Evolutionary conservation across 2,797 vertebrate genomes (phyloP), one percentile per base, ranked within the genome.

Genomic region (Oophaga sylvatica): DNA sequence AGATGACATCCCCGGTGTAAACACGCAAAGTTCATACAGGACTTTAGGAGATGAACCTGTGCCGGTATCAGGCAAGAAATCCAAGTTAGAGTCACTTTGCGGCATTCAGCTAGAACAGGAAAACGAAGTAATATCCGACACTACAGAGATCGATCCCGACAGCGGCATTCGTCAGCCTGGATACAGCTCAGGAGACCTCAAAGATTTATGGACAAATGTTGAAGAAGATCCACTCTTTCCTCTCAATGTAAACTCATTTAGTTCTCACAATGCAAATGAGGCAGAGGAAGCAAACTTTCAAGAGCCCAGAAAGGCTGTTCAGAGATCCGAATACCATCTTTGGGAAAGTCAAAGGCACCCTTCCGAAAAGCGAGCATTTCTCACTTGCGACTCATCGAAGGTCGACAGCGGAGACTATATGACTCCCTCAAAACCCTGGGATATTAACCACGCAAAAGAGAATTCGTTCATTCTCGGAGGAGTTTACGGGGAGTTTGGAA

Each of bases 181-280:
- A 94, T 99, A 98, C 95, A 96, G 96, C 97, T 97, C 98, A 96
- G 98, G 97, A 96, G 97, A 97, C 92, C 97, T 98, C 92, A 99
- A 98, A 94, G 97, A 99, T 95, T 98, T 99, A 94, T 99, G 98
- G 98, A 97, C 97, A 92, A 96, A 97, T 91, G 94, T 97, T 89
- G 97, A 96, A 41, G 90, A 95, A 0, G 95, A 97, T 87, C 95
- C 95, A 84, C 90, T 97, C 63, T 98, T 99, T 93, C 91, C 96
- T 16, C 87, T 96, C 53, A 96, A 98, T 90, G 92, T 96, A 35
- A 95, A 93, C 90, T 90, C 93, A 91, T 99, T 95, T 93, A 96
- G 97, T 95, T 96, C 96, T 94, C 93, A 96, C 87, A 97, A 97
- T 88, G 93, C 95, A 57, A 96, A 97, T 88, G 93, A 94, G 10